Percentiles rank a stretch among this genome's conserved stretches.
phyloP scores from a whole-genome alignment of 2,888 invertebrate genomes.

The Ceramica pisi region DNA sequence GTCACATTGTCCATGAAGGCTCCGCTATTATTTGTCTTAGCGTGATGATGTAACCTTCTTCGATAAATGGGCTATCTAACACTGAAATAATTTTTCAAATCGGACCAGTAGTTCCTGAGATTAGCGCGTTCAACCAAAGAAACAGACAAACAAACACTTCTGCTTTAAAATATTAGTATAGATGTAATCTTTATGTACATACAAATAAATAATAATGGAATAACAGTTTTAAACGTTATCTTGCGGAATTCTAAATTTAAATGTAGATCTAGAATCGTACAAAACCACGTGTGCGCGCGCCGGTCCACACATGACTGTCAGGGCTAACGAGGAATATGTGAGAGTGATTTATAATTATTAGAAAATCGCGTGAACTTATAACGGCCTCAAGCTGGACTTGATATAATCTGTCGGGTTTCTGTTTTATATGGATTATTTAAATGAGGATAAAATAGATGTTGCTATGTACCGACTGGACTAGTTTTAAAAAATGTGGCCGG shows the following conservation, averaged over 20 bases:
- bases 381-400: neutral
- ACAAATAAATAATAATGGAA: too few relatives aligned
- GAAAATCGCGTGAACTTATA: constrained; percentile 33
- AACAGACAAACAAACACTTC: too few relatives aligned
- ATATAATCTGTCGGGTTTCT: neutral
- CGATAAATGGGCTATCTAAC: too few relatives aligned
- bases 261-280: constrained; percentile 34
- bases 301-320: constrained; percentile 17
- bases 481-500: too few relatives aligned
- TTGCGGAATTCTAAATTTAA: constrained; percentile 11
- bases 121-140: too few relatives aligned
- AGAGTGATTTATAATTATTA: constrained; percentile 54
- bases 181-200: too few relatives aligned
- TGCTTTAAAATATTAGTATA: too few relatives aligned
- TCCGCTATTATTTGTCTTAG: too few relatives aligned
- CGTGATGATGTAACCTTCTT: too few relatives aligned
- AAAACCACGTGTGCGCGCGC: constrained; percentile 23
- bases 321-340: constrained; percentile 40
- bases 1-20: too few relatives aligned
- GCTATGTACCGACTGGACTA: neutral
- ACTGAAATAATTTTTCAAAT: too few relatives aligned
- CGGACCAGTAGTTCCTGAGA: too few relatives aligned
- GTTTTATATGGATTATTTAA: neutral
- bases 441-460: neutral
- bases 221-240: neutral